Percentiles rank a stretch among this genome's conserved stretches.
Conservation (phyloP, 2,888 invertebrate genomes). For the Nephrotoma guestfalica region DNA sequence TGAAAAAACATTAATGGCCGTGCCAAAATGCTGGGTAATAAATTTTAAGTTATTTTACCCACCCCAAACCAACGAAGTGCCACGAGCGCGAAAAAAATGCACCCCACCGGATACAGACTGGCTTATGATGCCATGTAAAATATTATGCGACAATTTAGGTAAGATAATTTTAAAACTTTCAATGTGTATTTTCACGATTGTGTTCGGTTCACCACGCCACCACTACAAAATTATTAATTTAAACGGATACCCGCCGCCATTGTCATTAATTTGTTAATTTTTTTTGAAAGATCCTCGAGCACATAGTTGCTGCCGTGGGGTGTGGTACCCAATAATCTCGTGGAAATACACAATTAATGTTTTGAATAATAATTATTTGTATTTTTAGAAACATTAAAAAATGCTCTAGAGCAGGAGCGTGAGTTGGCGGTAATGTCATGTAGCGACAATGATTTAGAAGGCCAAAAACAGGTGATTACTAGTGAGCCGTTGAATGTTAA, state of each 20-base stretch:
- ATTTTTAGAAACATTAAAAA: not conserved
- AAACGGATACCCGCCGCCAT: not conserved
- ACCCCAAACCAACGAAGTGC: not conserved
- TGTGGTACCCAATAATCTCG: not conserved
- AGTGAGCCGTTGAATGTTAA: too few relatives aligned
- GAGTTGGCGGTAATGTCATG: not conserved
- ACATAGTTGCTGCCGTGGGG: not conserved
- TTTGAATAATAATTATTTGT: not conserved
- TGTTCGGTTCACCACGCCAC: not conserved
- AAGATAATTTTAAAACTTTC: too few relatives aligned
- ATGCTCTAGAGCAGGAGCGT: not conserved
- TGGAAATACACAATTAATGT: not conserved
- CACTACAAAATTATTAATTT: not conserved
- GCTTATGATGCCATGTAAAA: too few relatives aligned
- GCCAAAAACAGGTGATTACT: not conserved
- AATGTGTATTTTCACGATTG: too few relatives aligned
- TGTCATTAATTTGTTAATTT: not conserved
- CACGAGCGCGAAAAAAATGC: too few relatives aligned
- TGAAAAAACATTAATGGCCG: not conserved
- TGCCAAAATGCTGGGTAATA: not conserved
- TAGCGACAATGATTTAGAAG: not conserved
- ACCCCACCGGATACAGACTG: too few relatives aligned
- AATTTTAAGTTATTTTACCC: not conserved
- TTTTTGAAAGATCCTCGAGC: not conserved
- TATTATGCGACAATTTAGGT: too few relatives aligned